A percentile compares a stretch with the other conserved stretches of the same genome.
These are phyloP conservation scores for Urosaurus nigricauda DNA, from an alignment of 2,797 vertebrate species.

Conservation along the genomic window DNA sequence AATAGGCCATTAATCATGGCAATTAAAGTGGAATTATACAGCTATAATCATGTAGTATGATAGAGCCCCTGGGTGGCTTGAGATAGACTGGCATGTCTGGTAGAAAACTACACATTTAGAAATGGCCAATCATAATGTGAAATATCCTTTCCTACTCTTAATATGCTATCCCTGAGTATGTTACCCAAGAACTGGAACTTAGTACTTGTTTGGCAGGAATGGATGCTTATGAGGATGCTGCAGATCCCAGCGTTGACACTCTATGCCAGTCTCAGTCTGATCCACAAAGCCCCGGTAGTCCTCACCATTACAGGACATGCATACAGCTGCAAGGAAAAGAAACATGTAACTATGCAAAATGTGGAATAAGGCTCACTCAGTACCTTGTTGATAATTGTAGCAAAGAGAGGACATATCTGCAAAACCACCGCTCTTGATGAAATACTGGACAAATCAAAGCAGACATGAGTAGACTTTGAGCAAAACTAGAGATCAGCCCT, in stretches of 20 bases:
- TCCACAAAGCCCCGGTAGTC: conserved; percentile 92
- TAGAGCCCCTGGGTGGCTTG: not conserved
- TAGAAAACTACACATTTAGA: not conserved
- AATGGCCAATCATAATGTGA: not conserved
- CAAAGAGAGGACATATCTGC: not conserved
- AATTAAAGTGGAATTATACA: too few species aligned
- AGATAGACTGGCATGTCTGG: not conserved
- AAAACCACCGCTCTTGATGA: not conserved
- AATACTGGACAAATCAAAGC: not conserved
- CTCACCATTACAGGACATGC: conserved; percentile 93
- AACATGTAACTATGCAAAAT: not conserved
- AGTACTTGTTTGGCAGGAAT: conserved; percentile 92
- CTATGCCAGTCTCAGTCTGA: conserved; percentile 85
- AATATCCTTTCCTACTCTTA: not conserved
- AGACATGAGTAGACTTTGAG: not conserved
- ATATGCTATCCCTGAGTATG: not conserved
- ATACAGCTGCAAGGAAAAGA: conserved; percentile 80
- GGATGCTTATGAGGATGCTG: conserved; percentile 93
- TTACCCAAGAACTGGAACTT: not conserved
- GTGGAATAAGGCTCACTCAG: not conserved
- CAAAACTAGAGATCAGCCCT: not conserved
- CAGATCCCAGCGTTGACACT: conserved; percentile 98
- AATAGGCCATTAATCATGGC: too few species aligned
- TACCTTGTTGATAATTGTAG: not conserved
- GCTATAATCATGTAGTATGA: not conserved